Base-by-base conservation (phyloP, 2,797 vertebrate genomes). In the Hyperoplus immaculatus region DNA sequence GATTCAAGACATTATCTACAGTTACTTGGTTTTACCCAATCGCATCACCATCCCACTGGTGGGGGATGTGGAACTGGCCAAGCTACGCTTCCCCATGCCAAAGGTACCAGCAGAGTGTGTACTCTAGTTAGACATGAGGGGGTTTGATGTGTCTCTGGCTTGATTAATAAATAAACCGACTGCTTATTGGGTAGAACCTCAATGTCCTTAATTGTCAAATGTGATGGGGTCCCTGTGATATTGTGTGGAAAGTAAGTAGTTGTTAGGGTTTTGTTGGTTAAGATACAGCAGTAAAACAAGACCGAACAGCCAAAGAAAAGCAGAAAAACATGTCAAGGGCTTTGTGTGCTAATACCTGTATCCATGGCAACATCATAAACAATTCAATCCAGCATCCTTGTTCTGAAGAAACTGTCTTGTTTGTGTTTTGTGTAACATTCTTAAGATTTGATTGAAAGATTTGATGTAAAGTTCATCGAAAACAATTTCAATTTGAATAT, bases 11-110 rank as follows among this genome's bases (percentile, higher is more conserved):
- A 95, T 99, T 59, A 99, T 99, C 93, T 96, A 96, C 86, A 98
- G 96, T 92, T 96, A 99, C 83, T 83, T 99, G 94, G 98, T 99
- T 78, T 95, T 99, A 84, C 98, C 98, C 70, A 99, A 99, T 49
- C 95, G 98, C 46, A 96, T 99, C 92, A 99, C 97, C 10, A 94
- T 99, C 59, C 98, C 98, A 39, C 96, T 99, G 77, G 96, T 99
- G 59, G 96, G 97, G 13, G 97, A 98, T 29, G 86, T 97, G 81
- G 95, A 99, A 65, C 95, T 99, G 51, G 96, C 97, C 61, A 96
- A 96, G 70, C 53, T 99, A 16, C 94, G 98, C 61, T 99, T 99
- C 82, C 98, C 98, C 4, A 95, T 99, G 93, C 98, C 98, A 80
- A 99, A 99, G 96, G 98, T 99, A 91, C 90, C 18, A 21, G 43